These are phyloP conservation scores for Neotoma lepida DNA, from an alignment of 2,113 vertebrate genomes.

Conservation along the genomic window DNA sequence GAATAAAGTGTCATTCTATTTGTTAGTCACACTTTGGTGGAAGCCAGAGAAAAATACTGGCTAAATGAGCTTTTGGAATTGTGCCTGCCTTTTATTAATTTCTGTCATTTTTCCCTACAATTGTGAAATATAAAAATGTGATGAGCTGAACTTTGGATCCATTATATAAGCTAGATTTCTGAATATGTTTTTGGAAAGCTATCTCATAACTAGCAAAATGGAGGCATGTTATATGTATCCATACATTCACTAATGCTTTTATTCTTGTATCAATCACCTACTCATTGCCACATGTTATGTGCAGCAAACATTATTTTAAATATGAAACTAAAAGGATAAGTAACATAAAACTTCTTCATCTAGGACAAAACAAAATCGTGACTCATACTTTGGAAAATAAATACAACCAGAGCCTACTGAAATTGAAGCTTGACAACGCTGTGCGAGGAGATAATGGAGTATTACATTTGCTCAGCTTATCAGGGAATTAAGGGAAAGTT, in stretches of 20 bases:
- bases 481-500: not conserved
- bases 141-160: constrained; percentile 54
- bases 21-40: constrained; percentile 66
- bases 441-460: not conserved
- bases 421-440: not conserved
- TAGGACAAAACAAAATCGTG: not conserved
- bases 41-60: constrained; percentile 57
- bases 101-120: not conserved
- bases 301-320: constrained; percentile 29
- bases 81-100: constrained; percentile 66
- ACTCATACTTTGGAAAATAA: constrained; percentile 26
- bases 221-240: not conserved
- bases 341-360: not conserved
- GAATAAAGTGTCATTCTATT: constrained; percentile 61
- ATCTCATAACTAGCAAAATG: constrained; percentile 31
- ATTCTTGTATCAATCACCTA: not conserved
- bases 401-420: not conserved
- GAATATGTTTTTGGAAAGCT: constrained; percentile 31
- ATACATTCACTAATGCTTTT: not conserved
- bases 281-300: not conserved
- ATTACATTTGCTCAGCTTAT: not conserved
- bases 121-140: constrained; percentile 60
- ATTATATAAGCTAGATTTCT: constrained; percentile 41
- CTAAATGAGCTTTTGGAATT: constrained; percentile 64
- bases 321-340: not conserved